A percentile compares a stretch with the other conserved stretches of the same genome.
phyloP scores from a whole-genome alignment of 2,888 invertebrate species.

The Orchestes rusci region DNA sequence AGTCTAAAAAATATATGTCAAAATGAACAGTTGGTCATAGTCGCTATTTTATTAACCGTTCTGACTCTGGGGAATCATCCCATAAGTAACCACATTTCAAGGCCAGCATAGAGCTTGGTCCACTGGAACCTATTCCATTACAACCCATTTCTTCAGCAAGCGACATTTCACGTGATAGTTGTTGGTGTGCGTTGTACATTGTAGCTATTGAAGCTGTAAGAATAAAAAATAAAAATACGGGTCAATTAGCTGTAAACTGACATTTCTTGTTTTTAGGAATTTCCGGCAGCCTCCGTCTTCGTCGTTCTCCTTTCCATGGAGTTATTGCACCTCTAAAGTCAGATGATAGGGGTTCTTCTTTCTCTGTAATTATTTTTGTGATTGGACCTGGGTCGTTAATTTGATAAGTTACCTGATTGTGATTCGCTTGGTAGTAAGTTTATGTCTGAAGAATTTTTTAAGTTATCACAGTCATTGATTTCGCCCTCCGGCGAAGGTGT shows the following conservation, averaged over 20 bases:
- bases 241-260: conserved; percentile 44
- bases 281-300: conserved; percentile 79
- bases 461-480: conserved; percentile 42
- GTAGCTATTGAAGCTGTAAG: conserved; percentile 57
- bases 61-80: conserved; percentile 83
- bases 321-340: conserved; percentile 23
- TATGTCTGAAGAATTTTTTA: conserved; percentile 8
- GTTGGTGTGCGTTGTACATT: conserved; percentile 51
- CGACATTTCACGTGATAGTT: conserved; percentile 52
- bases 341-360: conserved; percentile 13
- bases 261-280: conserved; percentile 85
- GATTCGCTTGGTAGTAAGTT: conserved; percentile 8
- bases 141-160: conserved; percentile 55
- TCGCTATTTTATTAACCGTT: conserved; percentile 44
- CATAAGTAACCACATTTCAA: conserved; percentile 68
- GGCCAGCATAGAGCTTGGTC: conserved; percentile 54
- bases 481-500: conserved; percentile 70
- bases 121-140: conserved; percentile 42
- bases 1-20: conserved; percentile 43
- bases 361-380: no score
- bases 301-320: conserved; percentile 45
- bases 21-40: not conserved
- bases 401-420: conserved; percentile 13
- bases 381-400: no score
- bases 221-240: conserved; percentile 6